Evolutionary conservation across 2,113 vertebrate species (phyloP), one percentile per base, ranked within the genome.

Genomic region (Muntiacus muntjak): DNA sequence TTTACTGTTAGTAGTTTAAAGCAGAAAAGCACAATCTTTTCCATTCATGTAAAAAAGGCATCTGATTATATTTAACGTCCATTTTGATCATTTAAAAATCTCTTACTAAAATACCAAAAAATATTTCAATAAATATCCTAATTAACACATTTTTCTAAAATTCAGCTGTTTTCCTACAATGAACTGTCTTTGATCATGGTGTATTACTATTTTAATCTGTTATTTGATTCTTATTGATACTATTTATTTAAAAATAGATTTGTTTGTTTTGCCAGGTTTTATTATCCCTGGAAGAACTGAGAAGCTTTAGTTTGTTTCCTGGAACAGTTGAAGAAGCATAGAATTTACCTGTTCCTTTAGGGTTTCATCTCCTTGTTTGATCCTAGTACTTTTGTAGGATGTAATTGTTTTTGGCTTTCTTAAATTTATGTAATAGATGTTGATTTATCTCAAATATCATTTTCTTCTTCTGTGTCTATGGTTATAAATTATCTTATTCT

Each of bases 161-260:
- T 57, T 91, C 36, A 94, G 19, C 54, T 95, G 7, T 55, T 95
- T 96, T 93, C 55, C 33, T 95, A 40, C 94, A 91, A 45, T 91
- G 74, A 87, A 86, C 5, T 33, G 82, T 57, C 58, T 33, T 94
- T 95, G 36, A 36, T 90, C 45, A 67, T 81, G 26, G 15, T 92
- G 0, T 62, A 33, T 87, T 81, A 54, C 16, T 93, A 11, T 94
- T 91, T 91, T 85, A 88, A 94, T 79, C n/a, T 40, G 7, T 14
- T 64, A 52, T 14, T 96, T 94, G 79, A n/a, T 81, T 94, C 19
- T 86, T 92, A 71, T 6, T 88, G 62, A 40, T 92, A 52, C 23
- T 94, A 76, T 30, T 83, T 83, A 82, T 52, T 95, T 92, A 45
- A 33, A 81, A 91, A 58, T 71, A 85, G 33, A n/a, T 89, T 74